Evolutionary conservation across 2,888 invertebrate species (phyloP).

Genomic region (Dromius quadrimaculatus): DNA sequence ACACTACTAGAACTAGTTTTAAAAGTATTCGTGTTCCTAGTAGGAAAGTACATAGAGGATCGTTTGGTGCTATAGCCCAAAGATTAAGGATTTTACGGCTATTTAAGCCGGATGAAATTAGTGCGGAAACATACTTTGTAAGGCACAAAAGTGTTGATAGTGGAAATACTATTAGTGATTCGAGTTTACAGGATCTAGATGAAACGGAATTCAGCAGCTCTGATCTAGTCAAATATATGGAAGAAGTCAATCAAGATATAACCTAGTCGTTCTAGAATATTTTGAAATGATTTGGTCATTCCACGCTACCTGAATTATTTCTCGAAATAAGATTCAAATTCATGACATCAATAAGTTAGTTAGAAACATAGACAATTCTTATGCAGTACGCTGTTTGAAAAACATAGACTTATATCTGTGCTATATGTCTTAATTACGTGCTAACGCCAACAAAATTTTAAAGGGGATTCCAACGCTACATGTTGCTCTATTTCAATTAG

Average conservation of each 20-base stretch:
- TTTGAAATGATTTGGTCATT: no score
- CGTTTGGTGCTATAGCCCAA: constrained; percentile 26
- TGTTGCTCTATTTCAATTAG: no score
- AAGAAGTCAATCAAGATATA: constrained; percentile 71
- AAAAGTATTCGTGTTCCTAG: constrained; percentile 10
- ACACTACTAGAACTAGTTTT: constrained; percentile 11
- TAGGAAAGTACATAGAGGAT: background rate
- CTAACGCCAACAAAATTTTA: no score
- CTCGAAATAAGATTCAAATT: no score
- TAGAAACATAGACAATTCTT: no score
- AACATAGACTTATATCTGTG: no score
- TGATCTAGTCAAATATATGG: constrained; percentile 78
- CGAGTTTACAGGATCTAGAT: constrained; percentile 79
- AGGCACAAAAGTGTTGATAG: constrained; percentile 43
- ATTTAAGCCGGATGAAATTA: constrained; percentile 1
- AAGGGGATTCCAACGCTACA: no score
- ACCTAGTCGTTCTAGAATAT: constrained; percentile 52
- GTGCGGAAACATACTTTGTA: background rate
- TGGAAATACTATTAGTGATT: constrained; percentile 77
- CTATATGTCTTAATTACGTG: no score
- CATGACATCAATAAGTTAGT: no score
- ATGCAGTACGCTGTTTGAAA: no score
- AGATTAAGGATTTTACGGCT: constrained; percentile 18
- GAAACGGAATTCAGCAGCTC: constrained; percentile 76
- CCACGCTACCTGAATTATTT: no score